Base-by-base conservation (phyloP, 2,888 invertebrate genomes). In the Sphaerophoria rueppellii region DNA sequence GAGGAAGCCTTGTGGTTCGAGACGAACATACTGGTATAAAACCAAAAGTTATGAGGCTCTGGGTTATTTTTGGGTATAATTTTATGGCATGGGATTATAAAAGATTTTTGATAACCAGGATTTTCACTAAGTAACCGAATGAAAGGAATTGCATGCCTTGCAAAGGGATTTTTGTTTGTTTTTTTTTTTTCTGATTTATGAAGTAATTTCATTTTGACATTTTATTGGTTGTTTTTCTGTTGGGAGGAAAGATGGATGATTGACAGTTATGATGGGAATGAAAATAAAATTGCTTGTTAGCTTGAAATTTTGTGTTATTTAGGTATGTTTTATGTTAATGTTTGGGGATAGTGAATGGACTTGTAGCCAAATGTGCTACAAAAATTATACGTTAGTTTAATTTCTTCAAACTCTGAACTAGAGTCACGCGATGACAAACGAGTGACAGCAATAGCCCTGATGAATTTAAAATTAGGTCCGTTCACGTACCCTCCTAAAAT, bases 21-120 rank as follows among this genome's bases (percentile, higher is more conserved):
- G 6, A 5, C 32, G 46, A 35, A 16, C 35, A 37, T 50, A 65
- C 24, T 24, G 24, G 24, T 24, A 24, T 24, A 24, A 24, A 50
- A 50, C 50, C 6, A 12, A 1, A 4, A 65, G 63, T 65, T 35
- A 65, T 65, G 48, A 35, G 34, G 12, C 16, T 37, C 35, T 50
- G 50, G 65, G 37, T 11, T 65, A 35, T 50, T 50, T 50, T 37
- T 35, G 9, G 50, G 1, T 12, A 4, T 16, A 35, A 16, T 50
- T 50, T 65, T 35, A 65, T 65, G 65, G 14, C 35, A 37, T 50
- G 65, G 34, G 6, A 65, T 37, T 65, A 50, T 50, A 65, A 65
- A 65, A 50, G 50, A 50, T 50, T 63, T 63, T 65, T 37, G 50
- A 65, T 65, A 35, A 6, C 16, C 16, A 2, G 43, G 11, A 12